These are phyloP conservation scores for Oxyruncus cristatus DNA, from an alignment of 2,113 vertebrate genomes.

Conservation along the genomic window DNA sequence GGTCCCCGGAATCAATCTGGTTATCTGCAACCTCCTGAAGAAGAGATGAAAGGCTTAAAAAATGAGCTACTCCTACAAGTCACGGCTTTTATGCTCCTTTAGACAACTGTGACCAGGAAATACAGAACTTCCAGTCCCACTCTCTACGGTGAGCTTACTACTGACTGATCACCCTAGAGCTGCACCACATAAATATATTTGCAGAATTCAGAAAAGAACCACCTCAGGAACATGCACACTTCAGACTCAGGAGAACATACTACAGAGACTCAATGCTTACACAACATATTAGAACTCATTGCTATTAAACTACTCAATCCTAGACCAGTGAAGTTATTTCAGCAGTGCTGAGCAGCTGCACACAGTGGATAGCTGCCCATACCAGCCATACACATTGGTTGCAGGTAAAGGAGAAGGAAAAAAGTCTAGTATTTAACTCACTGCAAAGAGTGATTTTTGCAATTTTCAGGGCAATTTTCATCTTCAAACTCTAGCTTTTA, in stretches of 20 bases:
- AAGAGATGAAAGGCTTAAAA: not conserved
- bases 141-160: not conserved
- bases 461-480: not conserved
- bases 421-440: not conserved
- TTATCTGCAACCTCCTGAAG: slow-evolving; percentile 92
- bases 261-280: not conserved
- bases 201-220: not conserved
- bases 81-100: not conserved
- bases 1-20: slow-evolving; percentile 93
- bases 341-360: not conserved
- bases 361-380: too few relatives aligned
- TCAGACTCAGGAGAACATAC: not conserved
- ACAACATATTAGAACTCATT: not conserved
- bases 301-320: not conserved
- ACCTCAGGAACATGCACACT: not conserved
- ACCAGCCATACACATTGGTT: fast-evolving
- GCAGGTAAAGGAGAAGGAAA: not conserved
- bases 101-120: not conserved
- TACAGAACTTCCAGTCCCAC: not conserved
- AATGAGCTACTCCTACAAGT: not conserved
- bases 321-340: not conserved
- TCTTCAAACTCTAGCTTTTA: not conserved
- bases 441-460: not conserved
- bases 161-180: fast-evolving
- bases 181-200: not conserved